Evolutionary conservation across 2,113 vertebrate species (phyloP), one percentile per base, ranked within the genome.

Genomic region (Leucoraja erinaceus): DNA sequence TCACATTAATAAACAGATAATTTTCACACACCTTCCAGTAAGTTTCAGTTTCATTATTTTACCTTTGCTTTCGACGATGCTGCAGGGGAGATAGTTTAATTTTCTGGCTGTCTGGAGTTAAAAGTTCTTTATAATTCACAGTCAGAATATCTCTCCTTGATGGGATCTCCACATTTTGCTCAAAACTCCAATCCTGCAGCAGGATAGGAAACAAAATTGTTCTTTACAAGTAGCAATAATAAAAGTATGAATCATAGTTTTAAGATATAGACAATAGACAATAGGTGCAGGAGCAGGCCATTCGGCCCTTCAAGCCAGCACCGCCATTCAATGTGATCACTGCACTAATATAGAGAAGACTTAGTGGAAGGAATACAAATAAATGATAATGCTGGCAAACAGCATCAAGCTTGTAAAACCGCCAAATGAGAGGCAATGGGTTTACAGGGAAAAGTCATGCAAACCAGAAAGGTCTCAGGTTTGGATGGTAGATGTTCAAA

Each of bases 71-170:
- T 16, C 83, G 59, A 14, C 83, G 83, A 66, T 88, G 83, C 18
- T 88, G 83, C 16, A 88, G 59, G 8, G 83, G 83, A 16, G 83
- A 88, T 5, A 88, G 83, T 88, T 88, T 88, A 66, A 88, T 66
- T 88, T 88, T 88, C 83, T 88, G 83, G 59, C 59, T 88, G 1
- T 88, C 83, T 63, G 83, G 83, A 6, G 59, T 88, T 59, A 66
- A n/a, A 59, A 16, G 56, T 10, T 88, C 83, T 63, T 31, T 63
- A 6, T 88, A 66, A 88, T 88, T 88, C 83, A 88, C 14, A 88
- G 28, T 5, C 28, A 88, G 14, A n/a, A n/a, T n/a, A 16, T 88
- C 59, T 8, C 59, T 63, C 11, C 56, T 63, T 63, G 83, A 31
- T 31, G 83, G 83, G 31, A 88, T 31, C 59, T 88, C 83, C 0